phyloP scores from a whole-genome alignment of 2,797 vertebrate genomes.

The Psittacula echo region DNA sequence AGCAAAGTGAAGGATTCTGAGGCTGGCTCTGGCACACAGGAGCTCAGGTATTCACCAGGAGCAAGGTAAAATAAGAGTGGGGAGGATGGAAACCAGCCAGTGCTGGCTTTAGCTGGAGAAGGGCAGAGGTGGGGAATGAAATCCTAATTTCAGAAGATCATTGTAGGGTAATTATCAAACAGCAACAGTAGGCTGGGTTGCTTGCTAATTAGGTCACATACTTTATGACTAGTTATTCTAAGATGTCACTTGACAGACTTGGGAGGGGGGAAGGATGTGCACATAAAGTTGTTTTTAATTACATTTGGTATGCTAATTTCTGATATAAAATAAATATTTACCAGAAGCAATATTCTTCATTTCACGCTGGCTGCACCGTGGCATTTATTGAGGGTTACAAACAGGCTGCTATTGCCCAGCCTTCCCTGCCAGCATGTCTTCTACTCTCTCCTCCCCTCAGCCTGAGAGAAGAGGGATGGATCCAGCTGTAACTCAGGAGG shows the following conservation, averaged over 20 bases:
- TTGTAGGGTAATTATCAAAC: slow-evolving; percentile 78
- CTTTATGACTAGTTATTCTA: slow-evolving; percentile 76
- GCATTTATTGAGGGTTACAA: slow-evolving; percentile 83
- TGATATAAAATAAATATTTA: slow-evolving; percentile 95
- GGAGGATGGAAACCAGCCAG: neutral
- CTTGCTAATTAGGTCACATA: slow-evolving; percentile 78
- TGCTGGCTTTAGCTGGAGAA: neutral
- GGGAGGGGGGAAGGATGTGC: neutral
- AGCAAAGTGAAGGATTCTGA: neutral
- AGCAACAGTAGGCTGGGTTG: slow-evolving; percentile 61
- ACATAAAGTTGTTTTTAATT: slow-evolving; percentile 90
- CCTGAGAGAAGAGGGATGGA: neutral
- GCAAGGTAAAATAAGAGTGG: neutral
- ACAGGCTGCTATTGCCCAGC: slow-evolving; percentile 47
- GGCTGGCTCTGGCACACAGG: neutral
- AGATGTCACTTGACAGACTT: slow-evolving; percentile 76
- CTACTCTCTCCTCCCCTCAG: neutral
- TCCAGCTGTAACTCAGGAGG: neutral
- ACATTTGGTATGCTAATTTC: slow-evolving; percentile 94
- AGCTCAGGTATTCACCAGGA: neutral
- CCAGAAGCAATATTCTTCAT: slow-evolving; percentile 90
- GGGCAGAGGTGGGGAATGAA: neutral
- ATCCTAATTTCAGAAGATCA: slow-evolving; percentile 66
- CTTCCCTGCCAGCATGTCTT: neutral
- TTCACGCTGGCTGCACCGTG: slow-evolving; percentile 86